Evolutionary conservation across 1,140 invertebrate species (phyloP).

Genomic region (Drosophila ironensis): DNA sequence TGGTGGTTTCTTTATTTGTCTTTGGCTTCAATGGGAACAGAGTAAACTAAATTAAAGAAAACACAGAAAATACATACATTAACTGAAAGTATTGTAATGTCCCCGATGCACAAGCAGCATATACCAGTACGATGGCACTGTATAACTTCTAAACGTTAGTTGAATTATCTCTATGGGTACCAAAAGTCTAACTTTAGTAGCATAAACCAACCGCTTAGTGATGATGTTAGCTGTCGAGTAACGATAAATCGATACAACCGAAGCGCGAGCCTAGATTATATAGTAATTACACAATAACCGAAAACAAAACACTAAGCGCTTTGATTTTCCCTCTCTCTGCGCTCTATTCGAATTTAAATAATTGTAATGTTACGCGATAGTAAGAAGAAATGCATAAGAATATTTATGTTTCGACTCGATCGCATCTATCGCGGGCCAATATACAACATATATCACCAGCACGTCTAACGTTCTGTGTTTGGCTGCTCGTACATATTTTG

Average conservation of each 20-base stretch:
- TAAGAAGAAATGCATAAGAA: slow-evolving; percentile 35
- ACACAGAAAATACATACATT: slow-evolving; percentile 6
- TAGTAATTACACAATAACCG: slow-evolving; percentile 7
- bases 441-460: slow-evolving; percentile 6
- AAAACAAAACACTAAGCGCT: slow-evolving; percentile 58
- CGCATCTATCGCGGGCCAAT: not conserved
- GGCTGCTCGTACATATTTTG: slow-evolving; percentile 22
- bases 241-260: slow-evolving; percentile 33
- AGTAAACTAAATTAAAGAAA: slow-evolving; percentile 3
- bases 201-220: slow-evolving; percentile 51
- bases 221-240: slow-evolving; percentile 45
- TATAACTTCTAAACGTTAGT: slow-evolving; percentile 46
- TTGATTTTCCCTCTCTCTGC: slow-evolving; percentile 52
- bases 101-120: slow-evolving; percentile 17
- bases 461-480: slow-evolving; percentile 57
- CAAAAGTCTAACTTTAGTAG: slow-evolving; percentile 64
- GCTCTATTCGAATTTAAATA: slow-evolving; percentile 80
- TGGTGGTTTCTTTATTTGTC: slow-evolving; percentile 15
- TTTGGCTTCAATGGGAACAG: slow-evolving; percentile 22
- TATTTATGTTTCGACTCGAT: slow-evolving; percentile 35
- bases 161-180: slow-evolving; percentile 67
- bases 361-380: slow-evolving; percentile 61
- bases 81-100: slow-evolving; percentile 60
- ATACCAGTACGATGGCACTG: slow-evolving; percentile 25
- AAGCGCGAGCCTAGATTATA: slow-evolving; percentile 18